Conservation (phyloP, 2,797 vertebrate species). For the Cossypha heuglini region DNA sequence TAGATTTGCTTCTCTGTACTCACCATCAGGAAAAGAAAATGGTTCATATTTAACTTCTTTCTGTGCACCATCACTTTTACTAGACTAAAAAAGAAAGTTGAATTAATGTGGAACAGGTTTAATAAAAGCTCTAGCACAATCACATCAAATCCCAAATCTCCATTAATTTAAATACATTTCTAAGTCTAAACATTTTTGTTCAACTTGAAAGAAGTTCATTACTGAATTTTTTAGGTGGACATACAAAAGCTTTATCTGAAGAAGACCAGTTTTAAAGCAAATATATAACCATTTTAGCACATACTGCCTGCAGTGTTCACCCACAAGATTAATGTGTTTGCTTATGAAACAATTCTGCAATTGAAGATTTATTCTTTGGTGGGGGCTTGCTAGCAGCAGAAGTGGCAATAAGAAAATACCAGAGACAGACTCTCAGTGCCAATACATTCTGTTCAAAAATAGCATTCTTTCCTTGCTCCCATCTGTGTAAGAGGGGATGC, state of each 20-base stretch:
- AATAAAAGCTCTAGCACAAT: background rate
- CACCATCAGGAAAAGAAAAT: conserved; percentile 92
- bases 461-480: background rate
- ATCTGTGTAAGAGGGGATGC: background rate
- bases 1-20: conserved; percentile 40
- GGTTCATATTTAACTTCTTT: conserved; percentile 91
- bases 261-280: background rate
- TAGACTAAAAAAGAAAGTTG: conserved; percentile 58
- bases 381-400: background rate
- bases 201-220: background rate
- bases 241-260: background rate
- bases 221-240: background rate
- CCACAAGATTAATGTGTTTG: background rate
- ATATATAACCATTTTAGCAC: background rate
- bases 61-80: conserved; percentile 72
- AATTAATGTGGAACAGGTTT: background rate
- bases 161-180: background rate
- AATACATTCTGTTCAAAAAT: background rate
- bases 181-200: background rate
- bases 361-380: background rate
- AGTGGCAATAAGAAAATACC: background rate
- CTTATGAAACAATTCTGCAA: background rate
- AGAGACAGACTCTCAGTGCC: background rate
- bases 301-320: background rate
- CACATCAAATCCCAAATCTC: background rate